phyloP scores from a whole-genome alignment of 2,797 vertebrate genomes.

The Gymnothorax reevesii region DNA sequence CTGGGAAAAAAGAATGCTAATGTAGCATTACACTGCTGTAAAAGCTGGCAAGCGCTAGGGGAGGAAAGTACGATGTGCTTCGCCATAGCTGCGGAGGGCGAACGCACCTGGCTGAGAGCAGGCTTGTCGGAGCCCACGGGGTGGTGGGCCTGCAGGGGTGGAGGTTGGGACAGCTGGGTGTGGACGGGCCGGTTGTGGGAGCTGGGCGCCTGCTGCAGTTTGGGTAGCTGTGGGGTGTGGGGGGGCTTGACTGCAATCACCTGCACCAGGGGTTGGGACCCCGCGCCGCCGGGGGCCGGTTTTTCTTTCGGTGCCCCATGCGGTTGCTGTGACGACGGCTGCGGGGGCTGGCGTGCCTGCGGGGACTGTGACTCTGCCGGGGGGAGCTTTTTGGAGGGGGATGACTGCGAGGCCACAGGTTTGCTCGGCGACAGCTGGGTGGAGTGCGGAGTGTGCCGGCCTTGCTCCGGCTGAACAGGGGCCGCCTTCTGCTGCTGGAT shows the following conservation, averaged over 20 bases:
- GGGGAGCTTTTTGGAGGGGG: slow-evolving; percentile 67
- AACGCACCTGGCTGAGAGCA: slow-evolving; percentile 82
- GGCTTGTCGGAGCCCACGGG: slow-evolving; percentile 85
- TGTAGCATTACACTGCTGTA: neutral
- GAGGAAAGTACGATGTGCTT: neutral
- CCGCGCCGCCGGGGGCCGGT: slow-evolving; percentile 59
- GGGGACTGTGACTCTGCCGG: slow-evolving; percentile 42
- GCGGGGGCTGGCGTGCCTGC: slow-evolving; percentile 46
- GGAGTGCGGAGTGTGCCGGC: slow-evolving; percentile 31
- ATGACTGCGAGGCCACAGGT: slow-evolving; percentile 78
- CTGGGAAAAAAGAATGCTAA: neutral
- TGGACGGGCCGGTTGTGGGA: slow-evolving; percentile 93
- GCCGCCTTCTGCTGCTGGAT: slow-evolving; percentile 65
- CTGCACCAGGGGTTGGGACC: slow-evolving; percentile 75
- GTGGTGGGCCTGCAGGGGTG: slow-evolving; percentile 83
- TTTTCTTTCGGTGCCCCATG: slow-evolving; percentile 80
- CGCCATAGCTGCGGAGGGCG: neutral
- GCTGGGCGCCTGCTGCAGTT: slow-evolving; percentile 91
- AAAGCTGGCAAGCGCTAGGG: neutral
- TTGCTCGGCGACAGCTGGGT: slow-evolving; percentile 57
- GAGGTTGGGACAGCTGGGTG: slow-evolving; percentile 86
- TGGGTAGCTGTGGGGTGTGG: slow-evolving; percentile 87
- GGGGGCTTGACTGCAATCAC: slow-evolving; percentile 78
- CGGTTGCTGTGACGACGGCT: slow-evolving; percentile 66
- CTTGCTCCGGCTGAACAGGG: slow-evolving; percentile 74